Base-by-base conservation (phyloP, 1,140 invertebrate species). In the Drosophila tropicalis region DNA sequence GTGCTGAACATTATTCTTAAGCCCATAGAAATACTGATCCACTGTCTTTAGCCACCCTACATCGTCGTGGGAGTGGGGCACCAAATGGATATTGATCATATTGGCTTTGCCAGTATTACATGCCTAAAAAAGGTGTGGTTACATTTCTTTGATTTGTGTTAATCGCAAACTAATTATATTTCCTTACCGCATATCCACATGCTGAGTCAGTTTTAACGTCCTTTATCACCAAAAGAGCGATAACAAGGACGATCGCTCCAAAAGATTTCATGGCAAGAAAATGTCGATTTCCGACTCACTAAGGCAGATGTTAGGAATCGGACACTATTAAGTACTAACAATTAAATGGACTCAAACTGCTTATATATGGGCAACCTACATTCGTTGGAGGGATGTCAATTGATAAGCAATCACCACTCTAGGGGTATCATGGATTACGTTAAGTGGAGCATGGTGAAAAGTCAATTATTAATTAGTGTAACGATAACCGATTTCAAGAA, bases 21-120 rank as follows among this genome's bases (percentile, higher is more conserved):
- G 94, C 81, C 97, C 97, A 92, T 95, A 97, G 82, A 96, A 98
- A 92, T 98, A 98, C 87, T 98, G 96, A 92, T 98, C 97, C 0
- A 98, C 96, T 0, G 97, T 98, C 92, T 98, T 98, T 1, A 98
- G 91, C 97, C 97, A 98, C 10, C 97, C 97, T 0, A 98, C 97
- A 92, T 98, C 97, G 89, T 98, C 96, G 84, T 98, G 97, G 2
- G 95, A 95, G 80, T 96, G 96, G 0, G 96, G 92, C 0, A 98
- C 95, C 6, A 98, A 91, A 86, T 98, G 97, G 5, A 98, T 96
- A 90, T 98, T 98, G 1, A 97, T 81, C 79, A 95, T 94, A 0
- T 93, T 93, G 0, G 93, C 77, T 65, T 95, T 93, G 72, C 1
- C 94, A 92, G 76, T 96, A 95, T 36, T 79, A 65, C 82, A 86